Percentiles rank a stretch among this genome's conserved stretches.
These are phyloP conservation scores for Vespertilio murinus DNA, from an alignment of 2,797 vertebrate genomes.

Conservation along the genomic window DNA sequence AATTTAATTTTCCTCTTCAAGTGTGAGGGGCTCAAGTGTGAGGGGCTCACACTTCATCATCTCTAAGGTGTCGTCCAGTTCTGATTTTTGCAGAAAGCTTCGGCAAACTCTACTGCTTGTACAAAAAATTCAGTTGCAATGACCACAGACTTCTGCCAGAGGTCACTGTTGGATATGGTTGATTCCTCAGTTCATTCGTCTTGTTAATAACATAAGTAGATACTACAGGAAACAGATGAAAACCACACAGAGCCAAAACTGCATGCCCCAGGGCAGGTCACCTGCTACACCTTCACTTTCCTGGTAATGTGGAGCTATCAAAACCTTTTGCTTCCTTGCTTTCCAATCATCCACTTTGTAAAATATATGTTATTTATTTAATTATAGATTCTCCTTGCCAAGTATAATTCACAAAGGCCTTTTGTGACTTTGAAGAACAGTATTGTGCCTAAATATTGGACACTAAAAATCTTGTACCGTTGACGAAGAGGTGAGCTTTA, in stretches of 20 bases:
- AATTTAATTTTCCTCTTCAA: not conserved
- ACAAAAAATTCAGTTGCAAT: not conserved
- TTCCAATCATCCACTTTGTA: not conserved
- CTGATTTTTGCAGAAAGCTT: not conserved
- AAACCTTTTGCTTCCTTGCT: not conserved
- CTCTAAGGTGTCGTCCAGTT: not conserved
- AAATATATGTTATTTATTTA: not conserved
- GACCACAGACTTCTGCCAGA: constrained; percentile 6
- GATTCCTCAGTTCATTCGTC: not conserved
- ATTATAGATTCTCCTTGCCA: not conserved
- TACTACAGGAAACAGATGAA: not conserved
- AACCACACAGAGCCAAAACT: not conserved
- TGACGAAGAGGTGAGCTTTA: not conserved
- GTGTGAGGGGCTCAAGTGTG: too few species aligned
- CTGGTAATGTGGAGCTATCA: not conserved
- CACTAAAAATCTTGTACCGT: not conserved
- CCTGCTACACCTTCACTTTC: not conserved
- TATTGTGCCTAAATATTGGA: not conserved
- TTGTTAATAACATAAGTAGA: not conserved
- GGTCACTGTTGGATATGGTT: not conserved
- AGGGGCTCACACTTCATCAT: not conserved
- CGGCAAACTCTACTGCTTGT: not conserved
- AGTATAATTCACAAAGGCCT: not conserved
- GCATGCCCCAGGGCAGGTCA: not conserved
- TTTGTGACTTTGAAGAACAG: constrained; percentile 34